Percentiles rank a stretch among this genome's conserved stretches.
Conservation (phyloP, 1,140 invertebrate species). For the Phortica variegata region DNA sequence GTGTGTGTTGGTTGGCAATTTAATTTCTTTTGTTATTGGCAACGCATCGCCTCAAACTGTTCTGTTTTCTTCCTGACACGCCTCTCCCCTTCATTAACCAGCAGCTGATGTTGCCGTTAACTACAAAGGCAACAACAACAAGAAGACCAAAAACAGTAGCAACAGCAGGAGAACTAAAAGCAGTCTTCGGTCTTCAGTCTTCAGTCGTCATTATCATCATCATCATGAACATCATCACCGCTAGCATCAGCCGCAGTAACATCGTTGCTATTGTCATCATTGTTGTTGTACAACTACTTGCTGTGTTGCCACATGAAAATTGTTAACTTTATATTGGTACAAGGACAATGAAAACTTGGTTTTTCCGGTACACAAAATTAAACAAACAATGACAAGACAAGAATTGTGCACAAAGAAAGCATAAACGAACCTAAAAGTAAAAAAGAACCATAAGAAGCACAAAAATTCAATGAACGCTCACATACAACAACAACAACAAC, state of each 20-base stretch:
- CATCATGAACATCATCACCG: too few relatives aligned
- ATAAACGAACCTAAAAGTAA: slow-evolving; percentile 19
- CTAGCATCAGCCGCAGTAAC: too few relatives aligned
- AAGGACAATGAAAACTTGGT: slow-evolving; percentile 46
- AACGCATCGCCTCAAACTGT: slow-evolving; percentile 11
- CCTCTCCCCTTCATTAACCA: slow-evolving; percentile 12
- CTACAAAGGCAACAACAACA: too few relatives aligned
- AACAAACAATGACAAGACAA: slow-evolving; percentile 50
- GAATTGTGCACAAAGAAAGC: slow-evolving; percentile 14
- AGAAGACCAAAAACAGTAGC: too few relatives aligned
- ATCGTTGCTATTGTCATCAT: slow-evolving; percentile 18
- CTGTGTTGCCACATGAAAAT: slow-evolving; percentile 2
- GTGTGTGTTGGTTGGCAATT: slow-evolving; percentile 49
- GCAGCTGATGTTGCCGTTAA: slow-evolving; percentile 13
- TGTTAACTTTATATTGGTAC: slow-evolving; percentile 44
- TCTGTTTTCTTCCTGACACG: slow-evolving; percentile 1
- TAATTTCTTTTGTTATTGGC: slow-evolving; percentile 52
- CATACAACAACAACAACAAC: not conserved
- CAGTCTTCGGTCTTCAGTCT: too few relatives aligned
- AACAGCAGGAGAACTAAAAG: too few relatives aligned
- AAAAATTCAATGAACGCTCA: not conserved
- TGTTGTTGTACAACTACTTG: slow-evolving; percentile 19
- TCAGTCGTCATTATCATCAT: too few relatives aligned
- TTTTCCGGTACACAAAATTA: slow-evolving; percentile 48
- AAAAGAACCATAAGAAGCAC: slow-evolving; percentile 19